phyloP scores from a whole-genome alignment of 2,888 invertebrate genomes.

The Abrostola tripartita region DNA sequence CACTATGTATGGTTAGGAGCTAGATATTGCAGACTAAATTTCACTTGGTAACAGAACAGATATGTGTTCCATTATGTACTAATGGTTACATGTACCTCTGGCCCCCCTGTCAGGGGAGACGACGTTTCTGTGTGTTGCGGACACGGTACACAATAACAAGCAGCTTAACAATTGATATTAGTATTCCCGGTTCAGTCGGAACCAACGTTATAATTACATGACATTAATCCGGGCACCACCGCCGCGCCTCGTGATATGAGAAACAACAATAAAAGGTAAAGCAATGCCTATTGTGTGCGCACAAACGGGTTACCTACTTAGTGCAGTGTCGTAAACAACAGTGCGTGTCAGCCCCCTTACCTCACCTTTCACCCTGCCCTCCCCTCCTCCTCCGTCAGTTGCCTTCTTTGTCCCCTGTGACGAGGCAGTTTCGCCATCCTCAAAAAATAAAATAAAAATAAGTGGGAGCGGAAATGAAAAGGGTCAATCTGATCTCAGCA shows the following conservation, averaged over 20 bases:
- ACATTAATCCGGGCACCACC: constrained; percentile 5
- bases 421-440: constrained; percentile 60
- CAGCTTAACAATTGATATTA: constrained; percentile 7
- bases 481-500: constrained; percentile 69
- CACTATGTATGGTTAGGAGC: too few relatives aligned
- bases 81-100: too few relatives aligned
- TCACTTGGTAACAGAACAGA: too few relatives aligned
- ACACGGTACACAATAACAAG: not conserved
- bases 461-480: constrained; percentile 67
- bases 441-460: constrained; percentile 68
- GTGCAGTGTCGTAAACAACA: constrained; percentile 43
- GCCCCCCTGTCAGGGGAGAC: too few relatives aligned
- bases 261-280: constrained; percentile 52
- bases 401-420: constrained; percentile 11
- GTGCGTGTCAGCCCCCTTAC: constrained; percentile 21
- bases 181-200: constrained; percentile 4
- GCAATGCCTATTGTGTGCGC: constrained; percentile 50
- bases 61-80: too few relatives aligned
- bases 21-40: too few relatives aligned
- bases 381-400: constrained; percentile 6
- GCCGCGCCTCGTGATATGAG: constrained; percentile 46
- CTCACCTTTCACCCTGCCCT: constrained; percentile 24
- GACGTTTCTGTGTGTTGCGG: too few relatives aligned
- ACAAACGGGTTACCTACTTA: constrained; percentile 61
- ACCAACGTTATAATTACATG: constrained; percentile 8